Evolutionary conservation across 2,888 invertebrate genomes (phyloP).

Genomic region (Scaptomyza tumidula): DNA sequence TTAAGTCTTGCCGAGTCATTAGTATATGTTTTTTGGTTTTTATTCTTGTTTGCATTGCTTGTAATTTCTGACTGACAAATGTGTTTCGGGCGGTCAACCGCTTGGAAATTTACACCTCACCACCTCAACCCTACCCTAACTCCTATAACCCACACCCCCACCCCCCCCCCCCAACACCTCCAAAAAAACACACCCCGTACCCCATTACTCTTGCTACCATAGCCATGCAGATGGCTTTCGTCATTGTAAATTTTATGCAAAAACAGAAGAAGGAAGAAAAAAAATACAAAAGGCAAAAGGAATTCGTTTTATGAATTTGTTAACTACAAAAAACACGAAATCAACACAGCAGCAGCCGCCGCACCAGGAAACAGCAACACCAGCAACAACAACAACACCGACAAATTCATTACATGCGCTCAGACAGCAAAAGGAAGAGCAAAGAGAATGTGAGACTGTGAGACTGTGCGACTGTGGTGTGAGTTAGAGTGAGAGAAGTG

Average conservation of each 20-base stretch:
- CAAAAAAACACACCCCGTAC: no score
- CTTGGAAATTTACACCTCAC: slow-evolving; percentile 57
- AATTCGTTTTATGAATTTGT: slow-evolving; percentile 76
- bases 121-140: background rate
- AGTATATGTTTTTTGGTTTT: background rate
- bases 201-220: background rate
- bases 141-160: background rate
- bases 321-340: slow-evolving; percentile 71
- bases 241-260: slow-evolving; percentile 48
- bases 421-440: slow-evolving; percentile 1
- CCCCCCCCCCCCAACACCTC: no score
- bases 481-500: background rate
- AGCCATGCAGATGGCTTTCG: slow-evolving; percentile 37
- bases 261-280: slow-evolving; percentile 15
- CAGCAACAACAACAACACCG: slow-evolving; percentile 43
- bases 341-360: slow-evolving; percentile 34
- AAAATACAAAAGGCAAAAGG: slow-evolving; percentile 33
- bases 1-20: slow-evolving; percentile 1
- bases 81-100: slow-evolving; percentile 71
- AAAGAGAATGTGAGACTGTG: background rate
- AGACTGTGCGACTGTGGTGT: background rate
- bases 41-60: slow-evolving; percentile 12
- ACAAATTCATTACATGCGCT: slow-evolving; percentile 46
- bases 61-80: slow-evolving; percentile 68
- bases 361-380: slow-evolving; percentile 5